Evolutionary conservation across 1,140 invertebrate species (phyloP), one percentile per base, ranked within the genome.

Genomic region (Papilio aristodemus): DNA sequence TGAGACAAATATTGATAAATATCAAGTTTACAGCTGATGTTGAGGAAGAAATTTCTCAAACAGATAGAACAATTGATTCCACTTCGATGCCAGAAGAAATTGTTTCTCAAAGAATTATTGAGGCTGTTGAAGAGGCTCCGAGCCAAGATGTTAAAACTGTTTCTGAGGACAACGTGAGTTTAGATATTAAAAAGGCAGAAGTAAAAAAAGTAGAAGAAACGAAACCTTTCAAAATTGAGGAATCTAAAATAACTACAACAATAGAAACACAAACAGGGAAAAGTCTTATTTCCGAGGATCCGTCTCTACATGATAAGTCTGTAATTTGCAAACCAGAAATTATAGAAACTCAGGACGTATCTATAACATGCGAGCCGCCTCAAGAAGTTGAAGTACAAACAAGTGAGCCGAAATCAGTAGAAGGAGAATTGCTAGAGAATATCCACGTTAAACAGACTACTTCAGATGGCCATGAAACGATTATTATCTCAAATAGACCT

Each of bases 401-500:
- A 2, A 93, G 93, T 84, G 91, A 93, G 46, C 81, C 81, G 41
- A 79, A 88, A 67, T 77, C 78, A 5, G 59, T 77, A 36, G 78
- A 84, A 43, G 79, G 75, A 66, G 83, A 85, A 62, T 73, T 91
- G 71, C 86, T 93, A n/a, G 95, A 96, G 84, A 94, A 93, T 39
- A 95, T 96, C 70, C 93, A 94, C 81, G 93, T 96, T 0, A 92
- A 93, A 8, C 95, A 96, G 85, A 94, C 92, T 9, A 92, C 93
- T 9, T 93, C 93, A 59, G 94, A 93, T 67, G 94, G 94, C 22
- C 93, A 95, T 80, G 95, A 96, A 84, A 95, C 95, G 0, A 96
- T 96, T 74, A 94, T 96, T 90, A 96, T 96, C 71, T 94, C 95
- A 8, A 96, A 95, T 10, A 93, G 93, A 73, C 92, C 93, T 4